A percentile compares a stretch with the other conserved stretches of the same genome.
Evolutionary conservation across 2,113 vertebrate genomes (phyloP).

Genomic region (Grammomys dolichurus): DNA sequence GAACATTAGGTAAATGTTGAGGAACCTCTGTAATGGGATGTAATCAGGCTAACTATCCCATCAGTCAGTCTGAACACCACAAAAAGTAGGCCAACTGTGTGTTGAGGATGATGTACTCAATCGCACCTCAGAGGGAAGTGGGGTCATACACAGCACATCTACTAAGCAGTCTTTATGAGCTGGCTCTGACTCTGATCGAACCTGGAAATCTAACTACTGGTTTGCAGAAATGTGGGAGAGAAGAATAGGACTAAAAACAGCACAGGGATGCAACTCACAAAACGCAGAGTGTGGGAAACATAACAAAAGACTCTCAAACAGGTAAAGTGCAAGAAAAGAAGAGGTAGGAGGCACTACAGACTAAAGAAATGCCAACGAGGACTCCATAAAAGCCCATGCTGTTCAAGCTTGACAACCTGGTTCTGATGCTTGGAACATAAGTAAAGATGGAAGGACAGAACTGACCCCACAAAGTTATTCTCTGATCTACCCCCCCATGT

Average conservation of each 20-base stretch:
- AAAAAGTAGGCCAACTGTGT: constrained; percentile 18
- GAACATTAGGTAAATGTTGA: constrained; percentile 10
- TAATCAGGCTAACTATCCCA: constrained; percentile 31
- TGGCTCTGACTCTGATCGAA: constrained; percentile 39
- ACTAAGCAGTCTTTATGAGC: constrained; percentile 34
- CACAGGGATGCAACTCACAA: neutral
- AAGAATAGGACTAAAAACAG: constrained; percentile 41
- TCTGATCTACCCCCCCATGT: neutral
- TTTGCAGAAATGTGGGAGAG: constrained; percentile 42
- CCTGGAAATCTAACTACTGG: constrained; percentile 17
- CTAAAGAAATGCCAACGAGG: neutral
- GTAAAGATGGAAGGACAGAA: neutral
- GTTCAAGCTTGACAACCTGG: too few relatives aligned
- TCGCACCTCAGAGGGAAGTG: neutral
- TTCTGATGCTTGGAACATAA: neutral
- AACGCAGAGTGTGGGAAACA: neutral
- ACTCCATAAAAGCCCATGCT: neutral
- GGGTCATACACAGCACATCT: neutral
- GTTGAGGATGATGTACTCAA: neutral
- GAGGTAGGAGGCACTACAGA: neutral
- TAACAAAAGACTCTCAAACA: neutral
- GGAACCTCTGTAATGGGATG: constrained; percentile 4
- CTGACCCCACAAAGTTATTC: neutral
- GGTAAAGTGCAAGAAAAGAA: constrained; percentile 39
- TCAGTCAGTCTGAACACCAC: constrained; percentile 41